Base-by-base conservation (phyloP, 1,140 invertebrate species). In the Berghia stephanieae region DNA sequence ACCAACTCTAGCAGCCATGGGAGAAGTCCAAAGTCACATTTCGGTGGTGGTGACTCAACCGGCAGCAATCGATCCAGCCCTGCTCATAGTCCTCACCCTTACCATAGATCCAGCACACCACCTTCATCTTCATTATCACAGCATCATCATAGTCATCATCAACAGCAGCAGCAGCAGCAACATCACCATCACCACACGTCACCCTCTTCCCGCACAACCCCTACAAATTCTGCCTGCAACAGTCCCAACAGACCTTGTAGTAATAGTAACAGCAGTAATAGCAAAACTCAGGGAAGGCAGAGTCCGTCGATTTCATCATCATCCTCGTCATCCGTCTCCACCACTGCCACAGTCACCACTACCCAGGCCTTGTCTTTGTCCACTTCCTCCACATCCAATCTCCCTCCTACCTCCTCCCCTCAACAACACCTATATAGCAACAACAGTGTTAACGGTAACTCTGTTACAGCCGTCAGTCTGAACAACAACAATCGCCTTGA, bases 11-110 rank as follows among this genome's bases (percentile, higher is more conserved):
- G n/a, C n/a, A n/a, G n/a, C n/a, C n/a, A n/a, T n/a, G n/a, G n/a
- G n/a, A n/a, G 83, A 66, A 85, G 84, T 72, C 86, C 84, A 3
- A 81, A 82, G 76, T 85, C 84, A 46, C 84, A 82, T 63, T 79
- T 83, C 38, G 38, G 49, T 21, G 52, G 63, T 27, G 63, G 52
- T 24, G n/a, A n/a, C n/a, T n/a, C n/a, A n/a, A n/a, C n/a, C n/a
- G 76, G 79, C 63, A 82, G 81, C 80, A 83, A 79, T 70, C 82
- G 83, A 16, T 85, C 85, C 31, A 84, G 83, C 78, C 85, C 85
- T 10, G 84, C 76, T 67, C 75, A 83, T 68, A 87, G 84, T 73
- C 57, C 57, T 21, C 57, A 66, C 44, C 49, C 57, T 21, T n/a
- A 46, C 6, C n/a, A 83, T 83, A 40, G 80, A 80, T 2, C 85